Evolutionary conservation across 2,797 vertebrate species (phyloP).

Genomic region (Euphonia xanthogaster): DNA sequence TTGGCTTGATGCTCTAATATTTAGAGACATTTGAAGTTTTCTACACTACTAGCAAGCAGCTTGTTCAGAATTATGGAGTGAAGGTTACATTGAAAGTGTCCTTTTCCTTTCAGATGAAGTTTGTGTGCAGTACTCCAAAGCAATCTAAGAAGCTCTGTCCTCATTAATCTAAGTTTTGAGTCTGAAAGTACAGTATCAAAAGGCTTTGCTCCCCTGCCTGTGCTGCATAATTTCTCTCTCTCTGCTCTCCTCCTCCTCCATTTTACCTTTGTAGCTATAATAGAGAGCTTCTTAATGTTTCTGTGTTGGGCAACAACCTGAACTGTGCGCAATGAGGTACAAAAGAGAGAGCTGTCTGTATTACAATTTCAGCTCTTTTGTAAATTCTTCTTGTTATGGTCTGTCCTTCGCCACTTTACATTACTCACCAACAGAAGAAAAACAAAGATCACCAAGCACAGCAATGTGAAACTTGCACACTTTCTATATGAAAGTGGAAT

Average conservation of each 20-base stretch:
- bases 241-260: background rate
- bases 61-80: background rate
- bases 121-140: constrained; percentile 15
- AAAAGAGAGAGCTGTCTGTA: background rate
- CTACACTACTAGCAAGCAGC: background rate
- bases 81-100: constrained; percentile 47
- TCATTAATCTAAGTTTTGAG: constrained; percentile 4
- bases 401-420: background rate
- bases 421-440: background rate
- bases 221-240: background rate
- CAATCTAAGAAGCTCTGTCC: background rate
- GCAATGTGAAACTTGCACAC: background rate
- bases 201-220: constrained; percentile 21
- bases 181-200: background rate
- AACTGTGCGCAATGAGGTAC: background rate
- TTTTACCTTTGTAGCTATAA: background rate
- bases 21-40: constrained; percentile 29
- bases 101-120: constrained; percentile 30
- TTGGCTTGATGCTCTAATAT: constrained; percentile 2
- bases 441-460: background rate
- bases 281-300: background rate
- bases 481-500: background rate
- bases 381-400: background rate
- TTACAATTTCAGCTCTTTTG: background rate
- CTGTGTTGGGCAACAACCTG: background rate